Evolutionary conservation across 2,113 vertebrate species (phyloP), one percentile per base, ranked within the genome.

Genomic region (Carlito syrichta): DNA sequence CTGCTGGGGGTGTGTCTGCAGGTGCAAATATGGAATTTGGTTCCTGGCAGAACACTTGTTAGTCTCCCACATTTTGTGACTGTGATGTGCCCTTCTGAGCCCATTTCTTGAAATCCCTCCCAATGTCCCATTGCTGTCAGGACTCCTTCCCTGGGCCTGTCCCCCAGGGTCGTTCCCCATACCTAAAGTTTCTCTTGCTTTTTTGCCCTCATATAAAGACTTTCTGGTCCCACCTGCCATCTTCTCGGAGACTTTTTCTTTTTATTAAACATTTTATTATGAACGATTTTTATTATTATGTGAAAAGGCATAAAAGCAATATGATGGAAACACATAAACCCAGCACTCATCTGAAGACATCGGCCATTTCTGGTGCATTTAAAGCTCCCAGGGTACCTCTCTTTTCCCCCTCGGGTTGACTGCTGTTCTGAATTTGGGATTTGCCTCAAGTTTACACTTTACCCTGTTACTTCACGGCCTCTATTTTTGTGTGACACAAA

Each of bases 181-280:
- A n/a, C 45, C 25, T 13, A 11, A 52, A 23, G 14, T 54, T 89
- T 73, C 60, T 56, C 17, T 81, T 40, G 54, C 5, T 27, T 78
- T 79, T 45, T 40, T 50, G 10, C 2, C 35, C 23, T 13, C 14
- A 30, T 68, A 16, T 35, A 45, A 56, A 91, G 23, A 56, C 19
- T 50, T 63, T 48, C 30, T 48, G 9, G 25, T 73, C 32, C 27
- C 58, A 43, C 66, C 73, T 86, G 14, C 40, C 74, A 66, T 58
- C 82, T 97, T 25, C n/a, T 56, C 22, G 82, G 71, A 23, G 48
- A 40, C 25, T 71, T 77, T 82, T 66, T 76, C 4, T 71, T 38
- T 96, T 76, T 48, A 16, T 54, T 92, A 48, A 25, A 76, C 5
- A 79, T 66, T 66, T 97, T 85, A 76, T 50, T 73, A 73, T 60